A percentile compares a stretch with the other conserved stretches of the same genome.
Evolutionary conservation across 2,888 invertebrate genomes (phyloP).

Genomic region (Apodemia zela): DNA sequence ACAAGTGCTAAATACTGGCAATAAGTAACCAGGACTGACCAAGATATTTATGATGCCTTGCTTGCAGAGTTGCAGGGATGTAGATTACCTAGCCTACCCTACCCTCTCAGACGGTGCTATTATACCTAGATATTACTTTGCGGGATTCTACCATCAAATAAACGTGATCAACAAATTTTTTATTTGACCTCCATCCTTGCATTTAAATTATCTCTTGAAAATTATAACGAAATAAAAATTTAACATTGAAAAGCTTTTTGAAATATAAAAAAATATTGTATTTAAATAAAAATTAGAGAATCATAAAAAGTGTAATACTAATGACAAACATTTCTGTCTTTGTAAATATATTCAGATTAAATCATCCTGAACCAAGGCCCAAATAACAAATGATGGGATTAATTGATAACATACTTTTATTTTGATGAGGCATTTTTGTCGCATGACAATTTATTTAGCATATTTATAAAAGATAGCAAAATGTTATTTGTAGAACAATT

Average conservation of each 20-base stretch:
- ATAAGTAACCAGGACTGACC: too few species aligned
- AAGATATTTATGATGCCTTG: too few species aligned
- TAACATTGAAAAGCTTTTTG: neutral
- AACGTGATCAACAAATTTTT: neutral
- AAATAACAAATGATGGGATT: neutral
- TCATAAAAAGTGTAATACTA: neutral
- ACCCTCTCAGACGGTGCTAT: too few species aligned
- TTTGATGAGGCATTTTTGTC: constrained; percentile 15
- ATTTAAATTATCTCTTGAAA: neutral
- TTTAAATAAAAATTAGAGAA: neutral
- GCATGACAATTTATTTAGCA: constrained; percentile 33
- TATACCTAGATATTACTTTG: too few species aligned
- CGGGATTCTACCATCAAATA: too few species aligned
- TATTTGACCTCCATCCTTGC: neutral
- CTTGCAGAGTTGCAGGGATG: too few species aligned
- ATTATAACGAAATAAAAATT: neutral
- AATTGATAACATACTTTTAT: constrained; percentile 8
- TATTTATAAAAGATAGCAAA: constrained; percentile 32
- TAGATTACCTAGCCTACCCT: too few species aligned
- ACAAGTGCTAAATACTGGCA: too few species aligned
- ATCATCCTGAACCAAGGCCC: neutral
- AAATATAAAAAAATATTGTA: constrained; percentile 18
- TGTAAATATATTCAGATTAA: constrained; percentile 6
- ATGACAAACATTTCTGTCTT: neutral
- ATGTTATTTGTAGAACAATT: neutral